phyloP scores from a whole-genome alignment of 2,113 vertebrate genomes.

The Mus musculus region DNA sequence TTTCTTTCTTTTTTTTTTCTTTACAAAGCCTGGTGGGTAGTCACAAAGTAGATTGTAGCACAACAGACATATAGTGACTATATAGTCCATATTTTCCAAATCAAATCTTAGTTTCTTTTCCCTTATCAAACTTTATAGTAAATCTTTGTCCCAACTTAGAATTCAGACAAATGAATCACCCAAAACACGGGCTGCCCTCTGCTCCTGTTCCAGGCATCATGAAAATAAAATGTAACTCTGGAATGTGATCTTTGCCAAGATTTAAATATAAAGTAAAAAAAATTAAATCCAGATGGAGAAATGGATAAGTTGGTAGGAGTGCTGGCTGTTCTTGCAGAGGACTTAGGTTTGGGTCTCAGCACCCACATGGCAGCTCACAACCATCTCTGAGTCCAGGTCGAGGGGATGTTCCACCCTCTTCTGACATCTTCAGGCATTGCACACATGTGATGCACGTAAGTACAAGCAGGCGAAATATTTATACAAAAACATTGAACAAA shows the following conservation, averaged over 20 bases:
- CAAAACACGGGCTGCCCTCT: not conserved
- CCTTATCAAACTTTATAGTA: too few relatives aligned
- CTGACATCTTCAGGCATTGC: not conserved
- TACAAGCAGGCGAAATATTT: too few relatives aligned
- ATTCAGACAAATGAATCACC: slow-evolving; percentile 38
- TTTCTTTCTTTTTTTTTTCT: not conserved
- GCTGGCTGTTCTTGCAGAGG: not conserved
- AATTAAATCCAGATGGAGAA: not conserved
- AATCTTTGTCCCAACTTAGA: not conserved
- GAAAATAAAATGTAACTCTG: not conserved
- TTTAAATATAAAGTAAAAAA: not conserved
- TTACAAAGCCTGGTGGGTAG: not conserved
- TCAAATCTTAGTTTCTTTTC: not conserved
- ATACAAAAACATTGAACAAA: not conserved
- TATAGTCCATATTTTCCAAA: not conserved
- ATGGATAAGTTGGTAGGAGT: not conserved
- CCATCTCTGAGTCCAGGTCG: not conserved
- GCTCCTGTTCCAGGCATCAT: not conserved
- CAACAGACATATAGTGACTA: not conserved
- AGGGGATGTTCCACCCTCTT: not conserved
- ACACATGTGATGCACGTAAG: too few relatives aligned
- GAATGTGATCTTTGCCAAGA: not conserved
- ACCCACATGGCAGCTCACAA: not conserved
- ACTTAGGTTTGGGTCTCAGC: not conserved
- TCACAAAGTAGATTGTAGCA: not conserved